Base-by-base conservation (phyloP, 2,888 invertebrate genomes). In the Philaethria dido region DNA sequence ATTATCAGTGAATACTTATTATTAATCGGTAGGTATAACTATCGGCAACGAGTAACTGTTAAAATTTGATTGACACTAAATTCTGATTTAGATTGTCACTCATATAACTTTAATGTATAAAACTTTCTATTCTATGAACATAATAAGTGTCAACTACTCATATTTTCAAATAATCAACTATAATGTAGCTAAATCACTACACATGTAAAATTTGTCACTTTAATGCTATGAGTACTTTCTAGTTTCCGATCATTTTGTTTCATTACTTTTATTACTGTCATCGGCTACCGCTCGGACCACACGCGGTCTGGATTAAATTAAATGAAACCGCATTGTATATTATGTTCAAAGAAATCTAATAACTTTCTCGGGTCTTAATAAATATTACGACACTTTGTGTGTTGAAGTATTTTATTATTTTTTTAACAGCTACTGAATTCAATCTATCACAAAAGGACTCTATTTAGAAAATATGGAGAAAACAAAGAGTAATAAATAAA, bases 261-360 rank as follows among this genome's bases (percentile, higher is more conserved):
- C 48, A 71, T 71, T 80, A 77, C 72, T 76, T 82, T 78, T 79
- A 79, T 80, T 73, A 67, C 67, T 64, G 33, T 60, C 60, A 62
- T 66, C 74, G 75, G 80, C 86, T 86, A 85, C 86, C 79, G 82
- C 79, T 73, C 75, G 78, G 89, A 89, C 91, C 91, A 88, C 91
- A 90, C 89, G 86, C 87, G 83, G 80, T 79, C 81, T 83, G 82
- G 79, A 87, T 87, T 85, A 86, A 86, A 87, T 87, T 88, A 84
- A 87, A 86, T 79, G 82, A 85, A 84, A 88, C 86, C 83, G 83
- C 89, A 86, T 86, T 85, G 69, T 73, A 83, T 78, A 80, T 83
- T 81, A 81, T 80, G 78, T 80, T 78, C 74, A 81, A 80, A 62
- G 79, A 81, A 78, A 78, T 80, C 78, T 81, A 86, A 87, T 86